Evolutionary conservation across 2,797 vertebrate species (phyloP).

Genomic region (Lepus townsendii): DNA sequence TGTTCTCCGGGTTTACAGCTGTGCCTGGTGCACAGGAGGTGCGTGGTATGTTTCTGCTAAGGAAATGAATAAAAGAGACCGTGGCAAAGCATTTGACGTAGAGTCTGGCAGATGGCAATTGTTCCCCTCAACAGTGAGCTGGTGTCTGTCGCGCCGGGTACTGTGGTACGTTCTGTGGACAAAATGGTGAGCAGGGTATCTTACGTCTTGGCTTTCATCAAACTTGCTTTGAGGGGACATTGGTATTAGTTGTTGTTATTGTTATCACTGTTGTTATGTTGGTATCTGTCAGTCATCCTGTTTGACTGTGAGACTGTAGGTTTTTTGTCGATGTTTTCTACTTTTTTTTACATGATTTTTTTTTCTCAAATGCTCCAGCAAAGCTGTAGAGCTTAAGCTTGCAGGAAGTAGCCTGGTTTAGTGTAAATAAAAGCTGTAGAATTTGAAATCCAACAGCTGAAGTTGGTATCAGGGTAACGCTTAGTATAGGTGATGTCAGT

Average conservation of each 20-base stretch:
- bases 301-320: background rate
- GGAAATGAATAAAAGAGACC: background rate
- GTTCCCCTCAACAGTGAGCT: background rate
- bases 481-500: background rate
- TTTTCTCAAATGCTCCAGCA: background rate
- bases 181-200: background rate
- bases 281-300: background rate
- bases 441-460: background rate
- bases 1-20: background rate
- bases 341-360: background rate
- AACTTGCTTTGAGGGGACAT: background rate
- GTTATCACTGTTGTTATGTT: background rate
- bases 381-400: background rate
- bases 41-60: background rate
- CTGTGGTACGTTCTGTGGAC: background rate
- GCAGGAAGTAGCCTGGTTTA: background rate
- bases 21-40: background rate
- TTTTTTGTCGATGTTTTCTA: constrained; percentile 19
- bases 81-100: background rate
- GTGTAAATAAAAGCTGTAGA: background rate
- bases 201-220: background rate
- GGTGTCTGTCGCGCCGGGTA: background rate
- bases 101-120: background rate
- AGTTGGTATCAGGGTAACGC: background rate
- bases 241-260: background rate